Conservation (phyloP, 2,797 vertebrate species). For the Crypturellus tataupa region DNA sequence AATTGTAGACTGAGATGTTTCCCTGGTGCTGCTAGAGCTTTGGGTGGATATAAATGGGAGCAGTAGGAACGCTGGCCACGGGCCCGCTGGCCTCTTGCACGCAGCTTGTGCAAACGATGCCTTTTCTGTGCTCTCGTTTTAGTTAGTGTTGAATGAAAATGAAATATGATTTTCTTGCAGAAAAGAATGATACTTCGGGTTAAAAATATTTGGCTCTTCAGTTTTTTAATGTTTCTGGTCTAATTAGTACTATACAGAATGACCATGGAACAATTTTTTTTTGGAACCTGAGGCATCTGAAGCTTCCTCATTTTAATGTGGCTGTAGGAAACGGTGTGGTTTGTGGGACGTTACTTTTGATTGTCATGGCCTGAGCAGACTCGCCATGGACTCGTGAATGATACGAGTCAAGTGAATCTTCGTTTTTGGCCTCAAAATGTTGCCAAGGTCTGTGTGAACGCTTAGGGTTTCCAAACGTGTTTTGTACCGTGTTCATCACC, state of each 20-base stretch:
- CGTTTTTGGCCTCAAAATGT: fast-evolving
- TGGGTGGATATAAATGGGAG: background rate
- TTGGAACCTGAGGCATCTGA: background rate
- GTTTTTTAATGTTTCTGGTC: background rate
- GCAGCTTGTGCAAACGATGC: background rate
- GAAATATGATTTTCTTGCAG: background rate
- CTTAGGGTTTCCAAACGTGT: fast-evolving
- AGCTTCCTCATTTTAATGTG: fast-evolving
- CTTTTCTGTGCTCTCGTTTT: fast-evolving
- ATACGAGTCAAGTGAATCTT: fast-evolving
- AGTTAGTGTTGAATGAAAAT: background rate
- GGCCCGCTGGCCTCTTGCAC: background rate
- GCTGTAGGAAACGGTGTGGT: fast-evolving
- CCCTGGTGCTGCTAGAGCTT: background rate
- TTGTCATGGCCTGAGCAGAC: fast-evolving
- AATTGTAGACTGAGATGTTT: background rate
- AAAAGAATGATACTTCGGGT: background rate
- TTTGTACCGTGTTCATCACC: background rate
- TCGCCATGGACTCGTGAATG: background rate
- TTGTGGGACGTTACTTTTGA: fast-evolving
- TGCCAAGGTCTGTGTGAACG: background rate
- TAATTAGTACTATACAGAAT: background rate
- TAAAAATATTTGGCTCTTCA: background rate
- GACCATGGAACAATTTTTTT: background rate
- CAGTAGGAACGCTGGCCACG: background rate